phyloP scores from a whole-genome alignment of 2,113 vertebrate genomes.

The Pangasianodon hypophthalmus region DNA sequence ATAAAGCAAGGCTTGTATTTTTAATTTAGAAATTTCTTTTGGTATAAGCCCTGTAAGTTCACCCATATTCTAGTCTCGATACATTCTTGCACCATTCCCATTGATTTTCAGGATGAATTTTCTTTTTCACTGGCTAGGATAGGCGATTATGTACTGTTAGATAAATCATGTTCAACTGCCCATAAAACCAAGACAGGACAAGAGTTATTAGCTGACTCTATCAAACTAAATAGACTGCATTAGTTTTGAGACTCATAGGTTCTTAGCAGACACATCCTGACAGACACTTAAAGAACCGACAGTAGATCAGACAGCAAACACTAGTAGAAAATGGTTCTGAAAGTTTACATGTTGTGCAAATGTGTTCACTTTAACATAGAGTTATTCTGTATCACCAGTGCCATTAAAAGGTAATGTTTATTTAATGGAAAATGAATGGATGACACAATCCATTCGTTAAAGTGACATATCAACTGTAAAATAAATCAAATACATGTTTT shows the following conservation, averaged over 20 bases:
- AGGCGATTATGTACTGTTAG: background rate
- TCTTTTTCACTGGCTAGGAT: background rate
- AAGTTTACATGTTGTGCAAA: background rate
- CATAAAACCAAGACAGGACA: slow-evolving; percentile 23
- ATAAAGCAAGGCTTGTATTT: background rate
- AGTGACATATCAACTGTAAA: too few relatives aligned
- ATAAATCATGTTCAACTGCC: slow-evolving; percentile 20
- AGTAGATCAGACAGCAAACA: background rate
- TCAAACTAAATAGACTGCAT: background rate
- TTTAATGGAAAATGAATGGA: background rate
- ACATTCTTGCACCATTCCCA: background rate
- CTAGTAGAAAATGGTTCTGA: background rate
- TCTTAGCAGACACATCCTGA: background rate
- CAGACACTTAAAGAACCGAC: background rate
- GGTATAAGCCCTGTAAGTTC: background rate
- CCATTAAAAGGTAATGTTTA: background rate
- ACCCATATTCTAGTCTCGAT: background rate
- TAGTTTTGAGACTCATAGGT: background rate
- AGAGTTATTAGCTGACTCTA: background rate
- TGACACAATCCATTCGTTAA: background rate
- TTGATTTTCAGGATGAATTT: slow-evolving; percentile 15
- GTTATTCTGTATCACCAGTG: background rate
- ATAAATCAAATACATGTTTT: background rate
- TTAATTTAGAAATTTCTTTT: background rate
- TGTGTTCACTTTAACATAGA: background rate